Conservation (phyloP, 2,113 vertebrate genomes). For the Atrichornis clamosus region DNA sequence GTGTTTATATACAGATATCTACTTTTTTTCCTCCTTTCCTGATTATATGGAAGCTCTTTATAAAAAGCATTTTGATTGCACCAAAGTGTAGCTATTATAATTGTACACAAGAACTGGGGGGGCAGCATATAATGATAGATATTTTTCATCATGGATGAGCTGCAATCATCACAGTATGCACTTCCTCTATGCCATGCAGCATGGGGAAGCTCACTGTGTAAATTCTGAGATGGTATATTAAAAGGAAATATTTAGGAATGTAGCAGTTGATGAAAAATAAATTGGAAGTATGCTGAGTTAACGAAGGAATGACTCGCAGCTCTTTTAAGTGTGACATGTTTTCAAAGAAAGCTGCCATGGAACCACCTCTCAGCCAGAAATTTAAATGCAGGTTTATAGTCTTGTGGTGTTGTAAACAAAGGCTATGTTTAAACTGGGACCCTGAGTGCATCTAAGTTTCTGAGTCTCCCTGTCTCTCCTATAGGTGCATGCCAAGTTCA, state of each 20-base stretch:
- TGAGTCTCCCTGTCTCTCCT: background rate
- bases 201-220: background rate
- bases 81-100: background rate
- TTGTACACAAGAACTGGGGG: background rate
- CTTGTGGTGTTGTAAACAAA: background rate
- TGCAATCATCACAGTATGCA: slow-evolving; percentile 36
- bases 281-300: slow-evolving; percentile 5
- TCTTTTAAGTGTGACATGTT: background rate
- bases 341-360: background rate
- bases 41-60: slow-evolving; percentile 10
- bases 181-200: slow-evolving; percentile 5
- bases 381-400: background rate
- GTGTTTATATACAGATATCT: background rate
- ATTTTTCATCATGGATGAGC: slow-evolving; percentile 31
- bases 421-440: background rate
- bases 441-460: background rate
- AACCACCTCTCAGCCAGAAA: background rate
- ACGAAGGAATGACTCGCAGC: background rate
- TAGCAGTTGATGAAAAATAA: slow-evolving; percentile 41
- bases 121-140: background rate
- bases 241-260: slow-evolving; percentile 38
- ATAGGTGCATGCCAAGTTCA: fast-evolving
- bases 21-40: background rate
- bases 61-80: slow-evolving; percentile 26
- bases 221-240: slow-evolving; percentile 18